phyloP scores from a whole-genome alignment of 2,113 vertebrate genomes.

The Chloebia gouldiae region DNA sequence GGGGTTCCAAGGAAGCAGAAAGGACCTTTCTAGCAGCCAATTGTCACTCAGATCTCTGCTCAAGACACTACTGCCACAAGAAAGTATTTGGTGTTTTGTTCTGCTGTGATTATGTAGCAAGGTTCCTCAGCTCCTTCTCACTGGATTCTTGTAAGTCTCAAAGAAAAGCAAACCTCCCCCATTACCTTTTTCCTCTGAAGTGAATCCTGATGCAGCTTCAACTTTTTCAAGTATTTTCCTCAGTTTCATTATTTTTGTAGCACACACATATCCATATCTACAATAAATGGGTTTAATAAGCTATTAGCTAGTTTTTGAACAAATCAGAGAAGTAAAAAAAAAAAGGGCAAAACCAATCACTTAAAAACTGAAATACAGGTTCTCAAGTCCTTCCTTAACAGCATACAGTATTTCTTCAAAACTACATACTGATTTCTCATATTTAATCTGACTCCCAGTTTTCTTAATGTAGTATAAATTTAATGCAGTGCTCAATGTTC shows the following conservation, averaged over 20 bases:
- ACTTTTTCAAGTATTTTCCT: conserved; percentile 98
- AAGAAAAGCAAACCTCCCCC: not conserved
- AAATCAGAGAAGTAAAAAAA: not conserved
- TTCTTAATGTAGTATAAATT: not conserved
- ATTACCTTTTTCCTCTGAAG: conserved; percentile 98
- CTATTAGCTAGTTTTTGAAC: conserved; percentile 15
- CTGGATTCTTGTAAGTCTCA: not conserved
- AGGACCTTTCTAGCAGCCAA: not conserved
- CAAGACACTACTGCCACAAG: not conserved
- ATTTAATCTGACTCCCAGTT: not conserved
- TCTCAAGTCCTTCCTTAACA: not conserved
- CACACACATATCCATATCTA: conserved; percentile 97
- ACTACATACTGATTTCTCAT: not conserved
- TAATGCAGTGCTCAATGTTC: not conserved
- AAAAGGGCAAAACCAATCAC: not conserved
- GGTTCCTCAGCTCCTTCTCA: not conserved
- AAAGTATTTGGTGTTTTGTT: not conserved
- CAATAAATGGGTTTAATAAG: conserved; percentile 30
- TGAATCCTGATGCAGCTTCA: conserved; percentile 96
- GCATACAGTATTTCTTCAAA: not conserved
- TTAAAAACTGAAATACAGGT: not conserved
- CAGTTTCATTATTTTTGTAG: conserved; percentile 98
- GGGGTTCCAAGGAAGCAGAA: not conserved
- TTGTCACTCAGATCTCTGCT: not conserved
- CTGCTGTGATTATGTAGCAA: not conserved